Evolutionary conservation across 1,140 invertebrate genomes (phyloP), one percentile per base, ranked within the genome.

Genomic region (Whitmania pigra): DNA sequence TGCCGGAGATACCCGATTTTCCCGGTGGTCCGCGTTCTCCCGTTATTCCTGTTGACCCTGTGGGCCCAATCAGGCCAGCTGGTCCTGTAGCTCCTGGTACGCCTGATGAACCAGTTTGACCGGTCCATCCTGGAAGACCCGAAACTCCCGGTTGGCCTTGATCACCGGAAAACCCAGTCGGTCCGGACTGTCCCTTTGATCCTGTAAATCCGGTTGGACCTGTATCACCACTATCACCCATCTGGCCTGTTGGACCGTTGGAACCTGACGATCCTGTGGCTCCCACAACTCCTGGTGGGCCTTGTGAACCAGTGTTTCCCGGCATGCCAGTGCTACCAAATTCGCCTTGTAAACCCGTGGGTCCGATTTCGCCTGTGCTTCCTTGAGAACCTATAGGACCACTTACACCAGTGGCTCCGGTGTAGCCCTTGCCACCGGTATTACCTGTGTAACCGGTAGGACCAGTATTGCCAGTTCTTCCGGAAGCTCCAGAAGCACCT

Each of bases 91-190:
- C 20, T 29, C 71, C 71, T 29, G 22, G 53, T 27, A 53, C n/a
- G 6, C 71, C 71, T 27, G 53, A 3, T 57, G 55, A 60, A 27
- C 71, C 71, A 60, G 71, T 60, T 60, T 22, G 9, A 60, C 71
- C 71, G 31, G 71, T 20, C 36, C n/a, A 53, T 11, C 72, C 72
- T 25, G 63, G 25, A 49, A 69, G 20, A 25, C 72, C 72, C n/a
- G 53, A 31, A 36, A 29, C 88, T 69, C 89, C 89, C 18, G 88
- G 87, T n/a, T 88, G 86, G 20, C 89, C 89, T 11, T 83, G 78
- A 13, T 86, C 86, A 49, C 89, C 89, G 36, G 88, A 78, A 31
- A 84, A 83, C 22, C 89, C 89, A 80, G 87, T 87, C 0, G 83
- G 83, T 22, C 89, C 88, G 78, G 75, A 71, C 31, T 77, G 73